Base-by-base conservation (phyloP, 1,140 invertebrate species). In the Saccostrea cuccullata region DNA sequence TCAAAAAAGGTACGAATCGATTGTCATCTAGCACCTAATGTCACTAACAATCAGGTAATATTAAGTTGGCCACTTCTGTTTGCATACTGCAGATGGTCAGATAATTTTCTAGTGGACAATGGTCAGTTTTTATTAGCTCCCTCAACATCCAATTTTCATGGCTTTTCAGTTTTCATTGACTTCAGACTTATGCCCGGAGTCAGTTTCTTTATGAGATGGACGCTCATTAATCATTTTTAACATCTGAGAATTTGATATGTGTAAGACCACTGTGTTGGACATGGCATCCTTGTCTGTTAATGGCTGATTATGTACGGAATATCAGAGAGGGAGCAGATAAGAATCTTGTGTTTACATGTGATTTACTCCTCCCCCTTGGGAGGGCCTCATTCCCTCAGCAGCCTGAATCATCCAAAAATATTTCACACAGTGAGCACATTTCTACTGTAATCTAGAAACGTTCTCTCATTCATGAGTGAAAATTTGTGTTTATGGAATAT, bases 321-420 rank as follows among this genome's bases (percentile, higher is more conserved):
- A 77, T 77, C 9, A 67, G 20, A 77, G 26, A 20, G 23, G 23
- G 23, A 77, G 23, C 26, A 11, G 70, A 77, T 77, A 77, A 64
- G 26, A 30, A 77, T 77, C 70, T 77, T 36, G 70, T 77, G 70
- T 77, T 77, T 77, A 77, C 70, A 40, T 77, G 30, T 30, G 70
- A 77, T 36, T 77, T 77, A 30, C 70, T 77, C 70, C 70, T 77
- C 70, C 70, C 70, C 47, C 26, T 36, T 77, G 70, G 11, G 70
- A 15, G 70, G 26, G 26, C 70, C 70, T 36, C 70, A 77, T 77
- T 77, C 70, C 26, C 70, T 77, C 70, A 77, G 70, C 70, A 77
- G 70, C 70, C 70, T 77, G 70, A 77, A 30, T 77, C 70, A 77
- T 77, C 70, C 30, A 77, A 77, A 77, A 77, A 77, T 77, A 77